Evolutionary conservation across 2,888 invertebrate species (phyloP).

Genomic region (Molanna angustata): DNA sequence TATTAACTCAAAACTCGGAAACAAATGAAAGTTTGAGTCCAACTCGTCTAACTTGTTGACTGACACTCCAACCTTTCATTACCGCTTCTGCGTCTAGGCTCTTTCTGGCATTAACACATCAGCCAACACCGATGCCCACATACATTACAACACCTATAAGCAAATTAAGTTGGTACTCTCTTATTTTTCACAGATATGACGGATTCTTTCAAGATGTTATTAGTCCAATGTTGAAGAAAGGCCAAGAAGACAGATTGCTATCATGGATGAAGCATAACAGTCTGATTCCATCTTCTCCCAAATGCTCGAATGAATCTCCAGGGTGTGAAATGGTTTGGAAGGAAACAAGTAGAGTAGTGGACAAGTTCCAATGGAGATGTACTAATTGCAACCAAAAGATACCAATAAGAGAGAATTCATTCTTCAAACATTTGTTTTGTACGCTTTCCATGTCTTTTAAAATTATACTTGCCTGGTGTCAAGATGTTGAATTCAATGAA

Average conservation of each 20-base stretch:
- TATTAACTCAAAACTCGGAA: too few relatives aligned
- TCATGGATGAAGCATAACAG: conserved; percentile 53
- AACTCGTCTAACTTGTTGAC: too few relatives aligned
- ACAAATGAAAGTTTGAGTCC: too few relatives aligned
- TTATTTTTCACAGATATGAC: conserved; percentile 38
- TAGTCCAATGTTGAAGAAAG: conserved; percentile 48
- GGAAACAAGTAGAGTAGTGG: conserved; percentile 49
- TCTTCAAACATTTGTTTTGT: conserved; percentile 62
- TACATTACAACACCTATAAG: too few relatives aligned
- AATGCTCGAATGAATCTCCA: conserved; percentile 39
- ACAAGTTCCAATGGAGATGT: conserved; percentile 54
- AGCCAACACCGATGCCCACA: too few relatives aligned
- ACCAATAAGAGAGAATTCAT: conserved; percentile 53
- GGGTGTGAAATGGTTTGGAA: conserved; percentile 46
- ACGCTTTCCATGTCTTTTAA: conserved; percentile 59
- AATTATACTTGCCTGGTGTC: conserved; percentile 64
- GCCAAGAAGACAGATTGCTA: conserved; percentile 53
- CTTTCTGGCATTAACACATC: too few relatives aligned
- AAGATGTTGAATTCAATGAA: conserved; percentile 54
- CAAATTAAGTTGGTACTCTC: too few relatives aligned
- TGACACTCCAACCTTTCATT: too few relatives aligned
- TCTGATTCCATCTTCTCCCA: conserved; percentile 44
- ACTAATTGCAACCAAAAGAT: conserved; percentile 45
- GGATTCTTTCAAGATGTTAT: conserved; percentile 49
- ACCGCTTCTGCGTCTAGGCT: too few relatives aligned